Evolutionary conservation across 2,113 vertebrate species (phyloP).

Genomic region (Hirundichthys speculiger): DNA sequence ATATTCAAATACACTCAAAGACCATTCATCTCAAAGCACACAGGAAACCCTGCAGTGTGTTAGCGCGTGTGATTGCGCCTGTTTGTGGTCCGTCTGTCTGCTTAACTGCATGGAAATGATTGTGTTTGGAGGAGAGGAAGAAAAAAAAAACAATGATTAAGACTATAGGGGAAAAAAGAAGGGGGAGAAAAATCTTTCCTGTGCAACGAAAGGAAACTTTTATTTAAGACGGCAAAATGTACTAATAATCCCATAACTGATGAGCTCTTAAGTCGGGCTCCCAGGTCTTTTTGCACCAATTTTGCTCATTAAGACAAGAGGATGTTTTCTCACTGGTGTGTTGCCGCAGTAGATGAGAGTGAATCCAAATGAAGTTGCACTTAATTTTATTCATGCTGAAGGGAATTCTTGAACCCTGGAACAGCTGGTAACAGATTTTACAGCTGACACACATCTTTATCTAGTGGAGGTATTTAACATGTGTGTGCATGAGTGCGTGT

Average conservation of each 20-base stretch:
- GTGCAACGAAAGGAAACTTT: too few relatives aligned
- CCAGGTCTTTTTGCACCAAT: constrained; percentile 16
- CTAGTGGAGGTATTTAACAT: constrained; percentile 2
- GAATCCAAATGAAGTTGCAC: constrained; percentile 40
- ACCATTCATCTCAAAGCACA: too few relatives aligned
- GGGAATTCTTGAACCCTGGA: constrained; percentile 27
- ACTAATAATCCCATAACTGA: constrained; percentile 31
- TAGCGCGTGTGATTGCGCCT: too few relatives aligned
- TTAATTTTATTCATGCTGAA: constrained; percentile 34
- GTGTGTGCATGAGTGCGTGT: constrained; percentile 1
- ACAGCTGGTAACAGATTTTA: constrained; percentile 23
- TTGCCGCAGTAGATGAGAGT: constrained; percentile 20
- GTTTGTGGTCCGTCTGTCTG: too few relatives aligned
- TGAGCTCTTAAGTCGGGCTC: constrained; percentile 27
- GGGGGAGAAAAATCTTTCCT: too few relatives aligned
- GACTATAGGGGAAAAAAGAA: too few relatives aligned
- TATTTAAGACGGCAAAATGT: constrained; percentile 10
- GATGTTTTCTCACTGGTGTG: constrained; percentile 7
- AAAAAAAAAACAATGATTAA: too few relatives aligned
- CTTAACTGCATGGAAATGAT: too few relatives aligned
- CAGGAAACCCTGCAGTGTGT: too few relatives aligned
- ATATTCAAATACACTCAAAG: not conserved
- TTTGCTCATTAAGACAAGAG: constrained; percentile 30
- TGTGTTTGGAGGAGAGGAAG: too few relatives aligned
- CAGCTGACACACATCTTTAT: constrained; percentile 27